Base-by-base conservation (phyloP, 2,113 vertebrate species). In the Paratilapia polleni region DNA sequence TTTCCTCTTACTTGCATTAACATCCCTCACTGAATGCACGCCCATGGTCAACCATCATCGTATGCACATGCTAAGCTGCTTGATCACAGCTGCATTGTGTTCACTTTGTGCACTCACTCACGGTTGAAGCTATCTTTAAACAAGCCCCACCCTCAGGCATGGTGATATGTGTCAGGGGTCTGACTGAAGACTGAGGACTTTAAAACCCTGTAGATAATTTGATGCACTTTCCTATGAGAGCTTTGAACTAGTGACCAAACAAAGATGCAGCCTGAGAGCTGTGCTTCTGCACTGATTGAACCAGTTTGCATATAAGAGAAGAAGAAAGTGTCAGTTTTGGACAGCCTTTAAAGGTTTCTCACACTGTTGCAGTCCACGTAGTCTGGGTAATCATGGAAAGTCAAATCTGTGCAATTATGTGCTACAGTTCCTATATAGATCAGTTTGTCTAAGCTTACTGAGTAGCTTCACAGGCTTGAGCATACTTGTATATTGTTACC, bases 1-100 rank as follows among this genome's bases (percentile, higher is more conserved):
- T 92, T 89, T 84, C 66, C 80, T 84, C 86, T 77, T 90, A 85
- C 74, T 87, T 58, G 78, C 91, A 84, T 90, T 84, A 59, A 87
- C 83, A 60, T 86, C 81, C 79, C 74, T 77, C 91, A 87, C 87
- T 17, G 47, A 87, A 80, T 43, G 58, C 89, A 85, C 73, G 43
- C 43, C 85, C 85, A 68, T 82, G 47, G 85, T 84, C n/a, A 17
- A 24, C 74, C 78, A 22, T 75, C 57, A 74, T 86, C 15, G 2
- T 47, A 59, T 28, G 78, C 88, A 79, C 66, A 60, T 58, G 66
- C 66, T 59, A 54, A 77, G 77, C 57, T 57, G 81, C 87, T 87
- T 78, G 64, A 82, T 64, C 76, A 81, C 75, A 31, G 82, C 79
- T 82, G 59, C 77, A 84, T 92, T 70, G 68, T 78, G 75, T 80